Evolutionary conservation across 2,888 invertebrate genomes (phyloP), one percentile per base, ranked within the genome.

Genomic region (Ptycholaimellus sp.): DNA sequence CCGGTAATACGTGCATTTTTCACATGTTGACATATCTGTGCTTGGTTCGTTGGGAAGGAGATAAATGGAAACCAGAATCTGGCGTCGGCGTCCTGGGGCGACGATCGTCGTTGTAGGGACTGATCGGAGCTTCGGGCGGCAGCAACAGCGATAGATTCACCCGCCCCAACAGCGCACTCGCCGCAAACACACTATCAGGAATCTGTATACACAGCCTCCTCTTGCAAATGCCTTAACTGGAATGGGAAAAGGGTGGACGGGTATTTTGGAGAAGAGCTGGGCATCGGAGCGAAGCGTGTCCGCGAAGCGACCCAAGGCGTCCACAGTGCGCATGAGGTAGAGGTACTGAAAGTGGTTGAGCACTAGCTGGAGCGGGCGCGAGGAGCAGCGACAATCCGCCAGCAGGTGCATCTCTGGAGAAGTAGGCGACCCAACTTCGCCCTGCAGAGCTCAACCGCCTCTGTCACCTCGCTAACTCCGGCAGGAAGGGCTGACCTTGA

Each of bases 261-360:
- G 6, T 23, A 9, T 17, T 9, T 38, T 37, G 6, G 32, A 33
- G 36, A 48, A 51, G 38, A 48, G 48, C 14, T 41, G 41, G 38
- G 45, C 41, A 38, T 54, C 51, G 1, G 35, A 29, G 7, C 49
- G 29, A 19, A 54, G 39, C 14, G 47, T 41, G 11, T 51, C 50
- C 27, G 45, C 37, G 35, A 54, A 48, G 5, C 42, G 36, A 13
- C 40, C 38, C 20, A 52, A 19, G 11, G 27, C 17, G 11, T 41
- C 43, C 9, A 40, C 37, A 13, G 43, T 28, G 17, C 40, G 31
- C 33, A 41, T 37, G 19, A 49, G 30, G 32, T 49, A 49, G 19
- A 52, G 40, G 22, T 51, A 48, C 37, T 55, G 54, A 38, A 49
- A 56, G 40, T 54, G 55, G 40, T 55, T 53, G 22, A 55, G 35